Evolutionary conservation across 2,113 vertebrate genomes (phyloP).

Genomic region (Vombatus ursinus): DNA sequence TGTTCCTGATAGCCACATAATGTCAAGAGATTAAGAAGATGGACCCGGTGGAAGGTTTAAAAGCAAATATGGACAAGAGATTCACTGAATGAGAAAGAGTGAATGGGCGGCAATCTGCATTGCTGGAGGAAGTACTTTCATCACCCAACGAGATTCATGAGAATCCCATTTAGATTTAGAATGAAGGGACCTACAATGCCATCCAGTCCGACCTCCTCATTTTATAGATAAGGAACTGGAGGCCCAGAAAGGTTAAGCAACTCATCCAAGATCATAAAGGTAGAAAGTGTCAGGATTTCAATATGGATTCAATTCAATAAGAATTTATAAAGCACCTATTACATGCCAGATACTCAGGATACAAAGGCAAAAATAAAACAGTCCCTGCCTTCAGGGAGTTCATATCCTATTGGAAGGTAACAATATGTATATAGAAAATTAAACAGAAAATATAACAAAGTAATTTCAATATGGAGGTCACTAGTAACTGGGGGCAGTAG

Average conservation of each 20-base stretch:
- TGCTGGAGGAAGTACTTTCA: no score
- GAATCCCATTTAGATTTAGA: neutral
- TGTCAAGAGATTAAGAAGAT: no score
- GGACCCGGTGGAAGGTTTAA: no score
- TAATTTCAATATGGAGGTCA: neutral
- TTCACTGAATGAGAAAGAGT: no score
- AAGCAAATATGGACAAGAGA: no score
- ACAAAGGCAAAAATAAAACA: neutral
- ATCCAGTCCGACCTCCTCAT: neutral
- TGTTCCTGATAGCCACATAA: no score
- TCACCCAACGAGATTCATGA: neutral
- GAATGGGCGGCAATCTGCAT: no score
- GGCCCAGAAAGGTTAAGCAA: neutral
- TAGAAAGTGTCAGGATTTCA: neutral
- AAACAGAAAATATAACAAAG: neutral
- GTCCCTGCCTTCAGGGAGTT: neutral
- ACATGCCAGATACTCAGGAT: neutral
- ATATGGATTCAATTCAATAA: neutral
- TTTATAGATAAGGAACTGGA: neutral
- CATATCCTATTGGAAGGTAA: neutral
- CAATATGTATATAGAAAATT: neutral
- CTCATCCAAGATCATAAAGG: neutral
- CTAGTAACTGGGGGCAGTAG: neutral
- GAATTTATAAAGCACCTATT: neutral
- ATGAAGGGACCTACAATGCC: neutral